A percentile compares a stretch with the other conserved stretches of the same genome.
Evolutionary conservation across 1,140 invertebrate genomes (phyloP).

Genomic region (Matsumurasca onukii): DNA sequence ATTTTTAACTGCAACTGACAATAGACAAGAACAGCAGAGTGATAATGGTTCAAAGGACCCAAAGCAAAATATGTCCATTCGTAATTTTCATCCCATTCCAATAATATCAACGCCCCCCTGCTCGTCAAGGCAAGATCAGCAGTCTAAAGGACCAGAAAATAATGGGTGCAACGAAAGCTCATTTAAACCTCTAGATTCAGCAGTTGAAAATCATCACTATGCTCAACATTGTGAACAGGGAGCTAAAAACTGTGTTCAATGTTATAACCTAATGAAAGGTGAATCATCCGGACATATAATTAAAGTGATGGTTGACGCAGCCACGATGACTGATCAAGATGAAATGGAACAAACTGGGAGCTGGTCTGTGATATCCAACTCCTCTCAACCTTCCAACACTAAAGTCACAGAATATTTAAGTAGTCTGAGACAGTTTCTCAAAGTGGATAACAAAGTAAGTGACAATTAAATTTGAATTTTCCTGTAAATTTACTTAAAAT

Average conservation of each 20-base stretch:
- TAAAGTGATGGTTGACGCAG: slow-evolving; percentile 53
- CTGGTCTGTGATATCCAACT: slow-evolving; percentile 37
- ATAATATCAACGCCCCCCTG: slow-evolving; percentile 8
- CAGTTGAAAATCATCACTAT: slow-evolving; percentile 29
- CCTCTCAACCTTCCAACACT: slow-evolving; percentile 37
- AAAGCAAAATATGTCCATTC: slow-evolving; percentile 9
- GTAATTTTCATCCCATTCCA: slow-evolving; percentile 20
- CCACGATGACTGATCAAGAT: slow-evolving; percentile 55
- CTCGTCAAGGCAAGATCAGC: slow-evolving; percentile 16
- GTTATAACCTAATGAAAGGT: slow-evolving; percentile 32
- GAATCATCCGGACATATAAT: slow-evolving; percentile 48
- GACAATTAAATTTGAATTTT: too few relatives aligned
- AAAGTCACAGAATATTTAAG: slow-evolving; percentile 46
- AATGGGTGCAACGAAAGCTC: slow-evolving; percentile 12
- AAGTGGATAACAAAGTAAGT: slow-evolving; percentile 37
- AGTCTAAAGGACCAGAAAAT: slow-evolving; percentile 23
- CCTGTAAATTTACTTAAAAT: too few relatives aligned
- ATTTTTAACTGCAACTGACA: slow-evolving; percentile 28
- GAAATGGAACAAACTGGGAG: slow-evolving; percentile 39
- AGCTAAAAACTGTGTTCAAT: slow-evolving; percentile 36
- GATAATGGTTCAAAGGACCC: slow-evolving; percentile 20
- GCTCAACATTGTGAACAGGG: slow-evolving; percentile 35
- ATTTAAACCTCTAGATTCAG: slow-evolving; percentile 31
- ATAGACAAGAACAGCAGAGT: slow-evolving; percentile 29
- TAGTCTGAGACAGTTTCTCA: slow-evolving; percentile 44